Evolutionary conservation across 1,140 invertebrate species (phyloP).

Genomic region (Phortica variegata): DNA sequence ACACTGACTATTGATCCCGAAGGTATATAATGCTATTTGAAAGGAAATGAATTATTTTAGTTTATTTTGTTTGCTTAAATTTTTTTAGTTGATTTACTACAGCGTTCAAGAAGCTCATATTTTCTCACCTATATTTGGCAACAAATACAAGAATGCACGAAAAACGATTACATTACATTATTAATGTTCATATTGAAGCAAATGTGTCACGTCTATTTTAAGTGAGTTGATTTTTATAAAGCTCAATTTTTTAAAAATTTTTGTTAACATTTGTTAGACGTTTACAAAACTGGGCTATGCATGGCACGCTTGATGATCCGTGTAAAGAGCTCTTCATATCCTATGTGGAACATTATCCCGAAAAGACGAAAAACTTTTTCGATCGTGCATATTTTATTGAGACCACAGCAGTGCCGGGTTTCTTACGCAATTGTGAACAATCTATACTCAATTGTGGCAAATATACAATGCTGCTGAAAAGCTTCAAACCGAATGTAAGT

Average conservation of each 20-base stretch:
- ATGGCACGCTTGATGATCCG: conserved; percentile 39
- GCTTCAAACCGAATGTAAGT: conserved; percentile 39
- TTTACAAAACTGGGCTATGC: conserved; percentile 43
- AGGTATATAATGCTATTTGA: no score
- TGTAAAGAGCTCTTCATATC: conserved; percentile 45
- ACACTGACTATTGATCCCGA: no score
- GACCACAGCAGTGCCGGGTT: conserved; percentile 33
- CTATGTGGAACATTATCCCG: conserved; percentile 17
- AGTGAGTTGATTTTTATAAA: conserved; percentile 6
- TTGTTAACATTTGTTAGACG: conserved; percentile 9
- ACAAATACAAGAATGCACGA: conserved; percentile 27
- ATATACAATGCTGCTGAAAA: conserved; percentile 43
- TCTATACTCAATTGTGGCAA: conserved; percentile 48
- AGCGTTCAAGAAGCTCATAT: conserved; percentile 19
- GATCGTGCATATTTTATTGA: conserved; percentile 41
- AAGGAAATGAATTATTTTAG: no score
- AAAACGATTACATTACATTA: conserved; percentile 29
- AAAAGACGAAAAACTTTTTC: conserved; percentile 46
- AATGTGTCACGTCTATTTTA: conserved; percentile 43
- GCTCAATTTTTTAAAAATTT: background rate
- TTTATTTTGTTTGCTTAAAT: no score
- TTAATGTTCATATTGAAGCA: conserved; percentile 38
- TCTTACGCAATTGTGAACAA: conserved; percentile 39
- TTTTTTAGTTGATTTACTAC: conserved; percentile 17
- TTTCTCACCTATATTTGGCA: conserved; percentile 39